Evolutionary conservation across 2,888 invertebrate species (phyloP).

Genomic region (Thymelicus acteon): DNA sequence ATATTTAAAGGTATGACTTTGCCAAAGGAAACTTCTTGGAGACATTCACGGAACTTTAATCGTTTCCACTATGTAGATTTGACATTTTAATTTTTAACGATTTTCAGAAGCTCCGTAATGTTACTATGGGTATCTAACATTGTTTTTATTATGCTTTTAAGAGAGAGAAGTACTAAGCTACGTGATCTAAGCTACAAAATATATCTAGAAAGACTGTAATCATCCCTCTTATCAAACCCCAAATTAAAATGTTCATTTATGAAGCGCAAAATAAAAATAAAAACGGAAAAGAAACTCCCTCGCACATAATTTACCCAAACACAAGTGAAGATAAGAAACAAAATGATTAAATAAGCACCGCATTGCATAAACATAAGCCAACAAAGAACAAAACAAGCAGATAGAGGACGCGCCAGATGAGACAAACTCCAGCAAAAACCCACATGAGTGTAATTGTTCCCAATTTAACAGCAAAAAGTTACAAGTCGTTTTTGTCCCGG

Average conservation of each 20-base stretch:
- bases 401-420: background rate
- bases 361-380: slow-evolving; percentile 9
- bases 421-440: slow-evolving; percentile 19
- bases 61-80: background rate
- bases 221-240: no score
- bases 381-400: background rate
- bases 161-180: no score
- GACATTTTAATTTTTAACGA: background rate
- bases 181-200: no score
- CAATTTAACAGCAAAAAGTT: slow-evolving; percentile 37
- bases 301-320: background rate
- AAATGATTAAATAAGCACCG: background rate
- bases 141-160: no score
- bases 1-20: slow-evolving; percentile 11
- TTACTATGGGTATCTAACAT: no score
- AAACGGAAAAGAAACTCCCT: no score
- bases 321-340: background rate
- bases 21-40: slow-evolving; percentile 2
- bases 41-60: background rate
- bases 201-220: no score
- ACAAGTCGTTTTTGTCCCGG: slow-evolving; percentile 22
- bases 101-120: no score
- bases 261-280: no score
- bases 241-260: no score
- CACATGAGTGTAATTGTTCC: slow-evolving; percentile 30